Evolutionary conservation across 2,888 invertebrate genomes (phyloP), one percentile per base, ranked within the genome.

Genomic region (Drosophila stalkeri): DNA sequence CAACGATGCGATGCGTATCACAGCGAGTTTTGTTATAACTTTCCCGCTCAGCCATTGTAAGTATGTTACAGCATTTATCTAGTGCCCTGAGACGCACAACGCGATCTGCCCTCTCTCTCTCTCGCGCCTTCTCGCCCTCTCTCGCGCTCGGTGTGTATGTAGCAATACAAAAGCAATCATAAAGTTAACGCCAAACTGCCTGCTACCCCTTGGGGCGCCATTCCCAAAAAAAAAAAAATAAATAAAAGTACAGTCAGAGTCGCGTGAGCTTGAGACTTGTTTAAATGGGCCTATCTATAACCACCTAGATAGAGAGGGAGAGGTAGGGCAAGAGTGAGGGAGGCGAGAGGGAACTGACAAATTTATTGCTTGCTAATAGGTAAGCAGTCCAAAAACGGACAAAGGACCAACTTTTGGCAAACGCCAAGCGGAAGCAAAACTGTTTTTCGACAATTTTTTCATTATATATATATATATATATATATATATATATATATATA

Each of bases 291-390:
- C 71, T 81, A 66, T 81, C 77, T 74, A 72, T 64, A 62, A 59
- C 63, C 67, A 66, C 66, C 62, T 80, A 68, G 72, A 49, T 49
- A 31, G 49, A 33, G 31, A 31, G 47, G 0, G n/a, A 9, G 31
- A 0, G 49, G 1, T 27, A n/a, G 27, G 2, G 27, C 2, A 11
- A 16, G 44, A 2, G 44, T 6, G 20, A 1, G 14, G 7, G 46
- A n/a, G 2, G 49, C 1, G 31, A 31, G 31, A 1, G 69, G 69
- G 52, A 71, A 61, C 72, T 49, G 76, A 81, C 80, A 79, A 82
- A 82, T 82, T 81, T 81, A 81, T 82, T 81, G 73, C 73, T 81
- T 69, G 76, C 81, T 81, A 82, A 81, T 81, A 79, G 80, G 71
- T 79, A 79, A 82, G 79, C 80, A 81, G 73, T 64, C 59, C 59